These are phyloP conservation scores for Stenodera caucasica DNA, from an alignment of 2,888 invertebrate species.

Conservation along the genomic window DNA sequence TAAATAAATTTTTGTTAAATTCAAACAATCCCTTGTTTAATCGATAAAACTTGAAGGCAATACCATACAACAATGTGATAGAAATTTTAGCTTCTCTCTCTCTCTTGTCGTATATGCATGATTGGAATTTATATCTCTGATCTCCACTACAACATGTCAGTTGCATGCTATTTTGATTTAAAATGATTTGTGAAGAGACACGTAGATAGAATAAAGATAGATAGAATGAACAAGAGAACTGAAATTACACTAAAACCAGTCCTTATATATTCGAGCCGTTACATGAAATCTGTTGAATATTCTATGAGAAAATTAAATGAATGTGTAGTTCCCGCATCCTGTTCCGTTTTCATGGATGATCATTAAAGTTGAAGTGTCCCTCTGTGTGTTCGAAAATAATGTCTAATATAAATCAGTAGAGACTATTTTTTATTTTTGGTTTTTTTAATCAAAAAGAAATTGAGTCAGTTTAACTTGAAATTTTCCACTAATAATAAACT, in stretches of 20 bases:
- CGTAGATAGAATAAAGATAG: neutral
- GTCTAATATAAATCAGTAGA: neutral
- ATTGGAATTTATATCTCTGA: slow-evolving; percentile 8
- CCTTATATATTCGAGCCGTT: slow-evolving; percentile 3
- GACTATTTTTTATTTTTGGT: too few species aligned
- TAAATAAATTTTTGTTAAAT: too few species aligned
- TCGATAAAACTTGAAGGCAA: slow-evolving; percentile 13
- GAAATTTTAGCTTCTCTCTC: neutral
- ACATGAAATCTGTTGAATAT: slow-evolving; percentile 9
- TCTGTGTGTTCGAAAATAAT: neutral
- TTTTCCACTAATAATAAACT: too few species aligned
- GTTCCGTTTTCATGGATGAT: slow-evolving; percentile 6
- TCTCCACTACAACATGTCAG: slow-evolving; percentile 7
- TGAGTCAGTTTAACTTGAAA: neutral
- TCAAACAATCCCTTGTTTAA: slow-evolving; percentile 9
- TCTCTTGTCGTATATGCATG: neutral
- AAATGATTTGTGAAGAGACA: slow-evolving; percentile 2
- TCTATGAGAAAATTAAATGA: slow-evolving; percentile 9
- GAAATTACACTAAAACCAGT: neutral
- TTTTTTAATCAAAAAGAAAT: slow-evolving; percentile 15
- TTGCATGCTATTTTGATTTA: slow-evolving; percentile 7
- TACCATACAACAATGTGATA: neutral
- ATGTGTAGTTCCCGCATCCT: slow-evolving; percentile 5
- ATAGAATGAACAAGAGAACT: neutral
- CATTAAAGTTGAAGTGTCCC: slow-evolving; percentile 1